Percentiles rank a stretch among this genome's conserved stretches.
phyloP scores from a whole-genome alignment of 2,113 vertebrate species.

The Marmota monax region DNA sequence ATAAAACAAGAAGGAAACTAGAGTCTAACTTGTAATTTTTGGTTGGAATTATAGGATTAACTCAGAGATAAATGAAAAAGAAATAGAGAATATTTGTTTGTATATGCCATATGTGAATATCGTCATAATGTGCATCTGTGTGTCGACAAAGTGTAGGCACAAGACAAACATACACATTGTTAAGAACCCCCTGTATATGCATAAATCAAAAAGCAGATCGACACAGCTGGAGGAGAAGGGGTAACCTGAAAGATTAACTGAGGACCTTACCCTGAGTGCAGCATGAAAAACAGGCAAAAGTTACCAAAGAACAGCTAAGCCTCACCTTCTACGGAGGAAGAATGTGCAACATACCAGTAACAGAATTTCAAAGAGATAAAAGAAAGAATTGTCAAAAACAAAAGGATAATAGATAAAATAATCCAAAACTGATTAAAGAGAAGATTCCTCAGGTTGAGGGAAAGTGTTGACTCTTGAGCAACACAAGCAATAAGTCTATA shows the following conservation, averaged over 20 bases:
- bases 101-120: not conserved
- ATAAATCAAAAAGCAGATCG: not conserved
- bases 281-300: not conserved
- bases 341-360: not conserved
- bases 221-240: not conserved
- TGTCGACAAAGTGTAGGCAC: not conserved
- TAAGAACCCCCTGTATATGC: not conserved
- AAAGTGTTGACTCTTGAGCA: not conserved
- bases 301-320: not conserved
- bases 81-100: not conserved
- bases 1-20: not conserved
- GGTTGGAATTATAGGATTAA: not conserved
- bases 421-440: not conserved
- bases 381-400: not conserved
- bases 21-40: not conserved
- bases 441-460: not conserved
- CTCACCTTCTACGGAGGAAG: not conserved
- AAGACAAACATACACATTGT: not conserved
- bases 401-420: not conserved
- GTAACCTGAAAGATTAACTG: fast-evolving
- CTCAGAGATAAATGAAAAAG: not conserved
- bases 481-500: not conserved
- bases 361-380: not conserved
- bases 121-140: not conserved
- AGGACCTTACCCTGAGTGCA: not conserved